Percentiles rank a stretch among this genome's conserved stretches.
phyloP scores from a whole-genome alignment of 64 coral and sea anemone genomes.

The Acropora yongei region DNA sequence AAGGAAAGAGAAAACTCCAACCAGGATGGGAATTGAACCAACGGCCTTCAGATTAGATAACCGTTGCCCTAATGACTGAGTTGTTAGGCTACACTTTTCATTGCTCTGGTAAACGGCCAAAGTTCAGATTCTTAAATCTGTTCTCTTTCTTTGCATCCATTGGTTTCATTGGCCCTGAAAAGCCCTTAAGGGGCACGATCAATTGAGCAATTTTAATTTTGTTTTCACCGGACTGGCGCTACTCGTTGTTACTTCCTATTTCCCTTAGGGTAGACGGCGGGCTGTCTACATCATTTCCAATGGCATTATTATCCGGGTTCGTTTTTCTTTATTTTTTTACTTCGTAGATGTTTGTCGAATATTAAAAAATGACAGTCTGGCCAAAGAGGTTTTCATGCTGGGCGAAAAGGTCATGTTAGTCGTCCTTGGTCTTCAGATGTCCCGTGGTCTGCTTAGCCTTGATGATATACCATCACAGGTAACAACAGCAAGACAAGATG shows the following conservation, averaged over 20 bases:
- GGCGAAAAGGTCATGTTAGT: conserved; percentile 37
- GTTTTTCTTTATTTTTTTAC: conserved; percentile 32
- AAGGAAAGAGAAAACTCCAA: conserved; percentile 14
- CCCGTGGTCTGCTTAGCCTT: conserved; percentile 26
- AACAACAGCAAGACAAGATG: conserved; percentile 31
- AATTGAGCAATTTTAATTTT: too few species aligned
- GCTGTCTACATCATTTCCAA: too few species aligned
- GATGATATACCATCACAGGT: conserved; percentile 34
- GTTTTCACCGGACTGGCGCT: too few species aligned
- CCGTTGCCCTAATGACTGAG: neutral
- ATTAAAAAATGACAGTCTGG: conserved; percentile 14
- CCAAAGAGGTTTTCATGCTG: conserved; percentile 34
- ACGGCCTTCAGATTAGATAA: conserved; percentile 6
- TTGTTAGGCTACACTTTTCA: neutral
- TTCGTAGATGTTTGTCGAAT: conserved; percentile 19
- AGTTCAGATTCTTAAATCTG: too few species aligned
- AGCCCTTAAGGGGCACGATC: too few species aligned
- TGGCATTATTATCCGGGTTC: too few species aligned
- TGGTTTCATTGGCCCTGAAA: too few species aligned
- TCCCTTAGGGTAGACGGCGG: too few species aligned
- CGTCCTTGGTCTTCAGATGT: conserved; percentile 34
- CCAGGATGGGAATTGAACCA: too few species aligned
- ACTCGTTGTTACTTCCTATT: too few species aligned
- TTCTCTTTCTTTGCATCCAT: too few species aligned
- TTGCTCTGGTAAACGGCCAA: too few species aligned